These are phyloP conservation scores for Drosophila tropicalis DNA, from an alignment of 1,140 invertebrate genomes.

Conservation along the genomic window DNA sequence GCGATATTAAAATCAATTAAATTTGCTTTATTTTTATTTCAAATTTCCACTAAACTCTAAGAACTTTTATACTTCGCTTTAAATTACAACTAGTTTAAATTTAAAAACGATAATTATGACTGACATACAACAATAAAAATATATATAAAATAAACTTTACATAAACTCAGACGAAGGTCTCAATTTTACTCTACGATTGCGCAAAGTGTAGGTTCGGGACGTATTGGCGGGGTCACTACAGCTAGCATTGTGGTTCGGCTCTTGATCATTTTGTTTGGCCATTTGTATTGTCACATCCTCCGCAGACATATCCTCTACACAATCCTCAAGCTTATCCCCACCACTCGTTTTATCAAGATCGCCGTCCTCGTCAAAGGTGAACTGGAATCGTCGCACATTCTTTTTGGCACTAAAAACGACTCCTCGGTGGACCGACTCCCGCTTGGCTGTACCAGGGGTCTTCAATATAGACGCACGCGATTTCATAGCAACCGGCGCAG, in stretches of 20 bases:
- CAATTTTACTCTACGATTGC: constrained; percentile 62
- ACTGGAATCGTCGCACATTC: constrained; percentile 69
- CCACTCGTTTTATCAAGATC: constrained; percentile 41
- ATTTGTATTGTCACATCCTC: constrained; percentile 20
- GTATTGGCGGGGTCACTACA: neutral
- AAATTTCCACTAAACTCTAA: too few relatives aligned
- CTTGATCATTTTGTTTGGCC: neutral
- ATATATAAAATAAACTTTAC: constrained; percentile 33
- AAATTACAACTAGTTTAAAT: constrained; percentile 7
- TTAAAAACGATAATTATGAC: constrained; percentile 25
- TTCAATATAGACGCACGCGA: constrained; percentile 66
- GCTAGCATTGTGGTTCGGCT: neutral
- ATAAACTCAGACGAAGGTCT: constrained; percentile 70
- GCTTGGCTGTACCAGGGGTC: constrained; percentile 68
- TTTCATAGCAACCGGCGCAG: constrained; percentile 7
- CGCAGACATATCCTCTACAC: constrained; percentile 53
- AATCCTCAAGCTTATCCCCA: constrained; percentile 52
- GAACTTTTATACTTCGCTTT: neutral
- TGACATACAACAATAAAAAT: constrained; percentile 27
- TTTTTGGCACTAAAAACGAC: constrained; percentile 80
- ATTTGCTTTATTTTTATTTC: neutral
- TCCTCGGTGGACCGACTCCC: constrained; percentile 25
- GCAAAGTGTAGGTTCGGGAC: constrained; percentile 49
- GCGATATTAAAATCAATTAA: too few relatives aligned
- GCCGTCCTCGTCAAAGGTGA: constrained; percentile 55